Percentiles rank a stretch among this genome's conserved stretches.
These are phyloP conservation scores for Oreamnos americanus DNA, from an alignment of 2,113 vertebrate species.

Conservation along the genomic window DNA sequence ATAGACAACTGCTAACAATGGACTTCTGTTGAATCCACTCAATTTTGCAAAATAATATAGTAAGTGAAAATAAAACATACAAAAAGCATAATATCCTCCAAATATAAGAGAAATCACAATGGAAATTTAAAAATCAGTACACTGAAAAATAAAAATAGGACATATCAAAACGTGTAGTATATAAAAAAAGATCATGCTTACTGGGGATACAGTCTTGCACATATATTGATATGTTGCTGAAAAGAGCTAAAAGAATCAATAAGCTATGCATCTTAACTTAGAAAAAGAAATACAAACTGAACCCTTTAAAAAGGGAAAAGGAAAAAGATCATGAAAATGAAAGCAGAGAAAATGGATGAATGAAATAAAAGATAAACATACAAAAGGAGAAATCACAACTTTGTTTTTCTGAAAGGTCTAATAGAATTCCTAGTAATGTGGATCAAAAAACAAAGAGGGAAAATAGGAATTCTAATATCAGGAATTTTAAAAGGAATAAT, in stretches of 20 bases:
- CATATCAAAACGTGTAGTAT: background rate
- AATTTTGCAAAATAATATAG: constrained; percentile 2
- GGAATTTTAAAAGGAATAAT: background rate
- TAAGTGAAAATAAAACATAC: background rate
- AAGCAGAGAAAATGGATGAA: background rate
- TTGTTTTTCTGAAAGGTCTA: background rate
- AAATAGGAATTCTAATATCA: background rate
- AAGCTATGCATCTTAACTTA: background rate
- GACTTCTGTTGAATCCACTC: background rate
- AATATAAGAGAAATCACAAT: background rate
- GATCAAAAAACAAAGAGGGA: background rate
- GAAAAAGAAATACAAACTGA: background rate
- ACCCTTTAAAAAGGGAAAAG: background rate
- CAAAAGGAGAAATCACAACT: background rate
- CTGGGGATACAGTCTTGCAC: background rate
- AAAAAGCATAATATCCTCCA: background rate
- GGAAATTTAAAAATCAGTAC: background rate
- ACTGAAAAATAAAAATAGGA: background rate
- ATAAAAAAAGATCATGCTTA: background rate
- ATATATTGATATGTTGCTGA: background rate
- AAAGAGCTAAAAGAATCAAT: background rate
- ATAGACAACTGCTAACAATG: background rate
- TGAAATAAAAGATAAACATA: background rate
- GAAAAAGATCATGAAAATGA: background rate
- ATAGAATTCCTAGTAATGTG: background rate